Evolutionary conservation across 1,140 invertebrate species (phyloP), one percentile per base, ranked within the genome.

Genomic region (Triops longicaudatus): DNA sequence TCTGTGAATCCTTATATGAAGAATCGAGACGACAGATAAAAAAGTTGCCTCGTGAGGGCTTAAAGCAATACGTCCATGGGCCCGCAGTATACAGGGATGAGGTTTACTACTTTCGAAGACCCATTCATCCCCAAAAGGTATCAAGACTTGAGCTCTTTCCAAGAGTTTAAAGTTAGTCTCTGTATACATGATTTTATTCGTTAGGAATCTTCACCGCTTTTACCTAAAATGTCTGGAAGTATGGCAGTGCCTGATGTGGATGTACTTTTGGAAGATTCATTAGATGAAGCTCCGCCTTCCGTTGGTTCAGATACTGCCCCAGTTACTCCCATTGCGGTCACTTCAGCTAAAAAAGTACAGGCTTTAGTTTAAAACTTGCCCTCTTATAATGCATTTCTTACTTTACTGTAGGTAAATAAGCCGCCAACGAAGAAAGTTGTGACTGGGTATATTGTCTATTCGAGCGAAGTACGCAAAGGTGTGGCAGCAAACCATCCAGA

Each of bases 381-480:
- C 81, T 76, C 79, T 76, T 73, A 77, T 80, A n/a, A 72, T n/a
- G 14, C 37, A 26, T 44, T 37, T 41, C 75, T 74, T 77, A 43
- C 17, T 63, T 63, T 14, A n/a, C 50, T 63, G 50, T 63, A 63
- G 73, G 27, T 73, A 31, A 43, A 75, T n/a, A 17, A 26, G 10
- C 37, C 41, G 3, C 41, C 75, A 17, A 63, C 50, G 80, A 93
- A 93, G 84, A 96, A 96, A 88, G 88, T 97, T 80, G 93, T 98
- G 78, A 98, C 96, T 81, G 97, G 97, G 12, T 99, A 99, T 86
- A 99, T 99, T 82, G 88, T 99, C 28, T 99, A 98, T 87, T 98
- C 98, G 17, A 93, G 96, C 83, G 98, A 99, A 86, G 91, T 98
- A 44, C 88, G 98, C 17, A 87, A 97, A 90, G 85, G 88, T 82